Evolutionary conservation across 92 coral and sea anemone genomes (phyloP).

Genomic region (Actinernus sp.): DNA sequence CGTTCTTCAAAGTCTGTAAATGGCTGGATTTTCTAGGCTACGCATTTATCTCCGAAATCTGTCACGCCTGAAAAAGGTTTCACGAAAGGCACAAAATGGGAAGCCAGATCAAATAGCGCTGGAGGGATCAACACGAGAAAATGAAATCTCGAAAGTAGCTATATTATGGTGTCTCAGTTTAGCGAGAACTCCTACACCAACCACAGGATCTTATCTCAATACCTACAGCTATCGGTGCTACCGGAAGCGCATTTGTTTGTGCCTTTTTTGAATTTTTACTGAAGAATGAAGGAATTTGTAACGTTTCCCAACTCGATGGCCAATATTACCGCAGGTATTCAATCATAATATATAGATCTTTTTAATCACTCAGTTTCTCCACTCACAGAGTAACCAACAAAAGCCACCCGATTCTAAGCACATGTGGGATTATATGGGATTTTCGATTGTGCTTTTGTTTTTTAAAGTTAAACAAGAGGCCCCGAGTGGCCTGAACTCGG

Average conservation of each 20-base stretch:
- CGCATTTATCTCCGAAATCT: neutral
- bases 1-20: too few species aligned
- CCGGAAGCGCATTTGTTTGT: slow-evolving; percentile 25
- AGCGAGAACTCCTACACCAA: slow-evolving; percentile 13
- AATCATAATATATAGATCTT: too few species aligned
- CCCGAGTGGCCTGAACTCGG: too few species aligned
- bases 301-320: too few species aligned
- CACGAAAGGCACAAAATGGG: slow-evolving; percentile 23
- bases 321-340: too few species aligned
- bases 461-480: too few species aligned
- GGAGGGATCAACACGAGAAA: slow-evolving; percentile 52
- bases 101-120: slow-evolving; percentile 40
- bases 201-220: slow-evolving; percentile 9
- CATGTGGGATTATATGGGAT: too few species aligned
- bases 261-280: slow-evolving; percentile 36
- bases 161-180: slow-evolving; percentile 18
- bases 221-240: slow-evolving; percentile 44
- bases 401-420: too few species aligned
- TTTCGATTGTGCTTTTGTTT: too few species aligned
- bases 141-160: slow-evolving; percentile 13
- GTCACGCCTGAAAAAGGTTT: neutral
- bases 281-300: slow-evolving; percentile 4
- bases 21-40: neutral
- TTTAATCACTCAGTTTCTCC: too few species aligned
- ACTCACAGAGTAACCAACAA: too few species aligned